Evolutionary conservation across 2,888 invertebrate genomes (phyloP).

Genomic region (Lasius platythorax): DNA sequence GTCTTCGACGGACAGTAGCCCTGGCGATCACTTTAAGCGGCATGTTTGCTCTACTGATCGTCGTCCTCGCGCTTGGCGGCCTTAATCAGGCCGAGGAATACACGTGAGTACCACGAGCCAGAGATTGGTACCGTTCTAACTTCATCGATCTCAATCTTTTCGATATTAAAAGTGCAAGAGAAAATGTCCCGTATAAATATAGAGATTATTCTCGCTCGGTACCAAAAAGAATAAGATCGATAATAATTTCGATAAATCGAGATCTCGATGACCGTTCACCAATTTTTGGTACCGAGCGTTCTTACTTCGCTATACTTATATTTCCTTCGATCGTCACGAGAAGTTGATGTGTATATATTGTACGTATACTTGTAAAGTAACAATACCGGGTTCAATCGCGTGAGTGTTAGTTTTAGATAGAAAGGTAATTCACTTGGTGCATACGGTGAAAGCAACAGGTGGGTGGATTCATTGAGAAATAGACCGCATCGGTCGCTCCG

Average conservation of each 20-base stretch:
- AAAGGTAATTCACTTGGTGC: conserved; percentile 40
- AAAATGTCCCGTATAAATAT: not conserved
- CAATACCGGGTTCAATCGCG: not conserved
- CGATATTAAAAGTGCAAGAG: not conserved
- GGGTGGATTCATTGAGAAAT: conserved; percentile 51
- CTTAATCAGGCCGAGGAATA: conserved; percentile 61
- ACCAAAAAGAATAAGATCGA: not conserved
- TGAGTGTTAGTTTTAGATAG: conserved; percentile 45
- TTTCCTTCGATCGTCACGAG: not conserved
- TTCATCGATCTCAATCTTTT: not conserved
- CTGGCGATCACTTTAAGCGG: conserved; percentile 63
- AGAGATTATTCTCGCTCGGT: not conserved
- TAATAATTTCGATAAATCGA: not conserved
- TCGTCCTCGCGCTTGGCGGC: conserved; percentile 62
- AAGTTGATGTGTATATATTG: not conserved
- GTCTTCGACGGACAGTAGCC: conserved; percentile 66
- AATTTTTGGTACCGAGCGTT: not conserved
- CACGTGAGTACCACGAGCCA: conserved; percentile 66
- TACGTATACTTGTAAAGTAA: not conserved
- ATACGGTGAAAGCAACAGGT: conserved; percentile 68
- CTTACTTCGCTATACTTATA: not conserved
- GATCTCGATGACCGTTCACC: not conserved
- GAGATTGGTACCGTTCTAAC: not conserved
- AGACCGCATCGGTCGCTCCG: conserved; percentile 47
- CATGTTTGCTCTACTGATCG: conserved; percentile 73